Evolutionary conservation across 2,113 vertebrate species (phyloP).

Genomic region (Alces alces): DNA sequence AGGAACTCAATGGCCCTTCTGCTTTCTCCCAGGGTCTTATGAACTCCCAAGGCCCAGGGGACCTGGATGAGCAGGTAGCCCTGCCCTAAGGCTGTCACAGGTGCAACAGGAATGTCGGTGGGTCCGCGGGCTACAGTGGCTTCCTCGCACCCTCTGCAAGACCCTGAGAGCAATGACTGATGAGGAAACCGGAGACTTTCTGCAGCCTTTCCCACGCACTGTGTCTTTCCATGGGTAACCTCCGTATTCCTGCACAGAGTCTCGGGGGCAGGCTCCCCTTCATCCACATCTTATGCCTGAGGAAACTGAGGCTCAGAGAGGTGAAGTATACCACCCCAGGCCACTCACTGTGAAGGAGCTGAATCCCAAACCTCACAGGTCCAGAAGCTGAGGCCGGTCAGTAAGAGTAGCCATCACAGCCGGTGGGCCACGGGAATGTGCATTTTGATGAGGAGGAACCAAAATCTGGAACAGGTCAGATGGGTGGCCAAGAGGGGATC

Average conservation of each 20-base stretch:
- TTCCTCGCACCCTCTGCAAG: not conserved
- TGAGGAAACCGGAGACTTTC: fast-evolving
- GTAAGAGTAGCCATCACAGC: fast-evolving
- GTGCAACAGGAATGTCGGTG: fast-evolving
- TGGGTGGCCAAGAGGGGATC: not conserved
- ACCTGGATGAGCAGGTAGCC: fast-evolving
- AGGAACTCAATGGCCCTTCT: too few relatives aligned
- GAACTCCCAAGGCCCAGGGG: not conserved
- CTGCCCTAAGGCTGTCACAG: not conserved
- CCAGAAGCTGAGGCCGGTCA: too few relatives aligned
- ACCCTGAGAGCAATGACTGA: not conserved
- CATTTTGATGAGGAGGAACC: not conserved
- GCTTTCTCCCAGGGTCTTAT: not conserved
- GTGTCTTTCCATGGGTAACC: fast-evolving
- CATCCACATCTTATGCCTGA: not conserved
- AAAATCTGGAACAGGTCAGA: not conserved
- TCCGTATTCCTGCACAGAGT: fast-evolving
- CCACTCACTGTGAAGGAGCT: not conserved
- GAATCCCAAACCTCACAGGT: not conserved
- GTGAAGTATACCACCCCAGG: not conserved
- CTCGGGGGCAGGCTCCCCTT: not conserved
- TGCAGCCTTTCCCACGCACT: fast-evolving
- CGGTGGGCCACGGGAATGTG: fast-evolving
- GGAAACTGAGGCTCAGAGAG: not conserved
- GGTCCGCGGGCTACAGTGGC: fast-evolving